Conservation (phyloP, 2,797 vertebrate genomes). For the Microchirus variegatus region DNA sequence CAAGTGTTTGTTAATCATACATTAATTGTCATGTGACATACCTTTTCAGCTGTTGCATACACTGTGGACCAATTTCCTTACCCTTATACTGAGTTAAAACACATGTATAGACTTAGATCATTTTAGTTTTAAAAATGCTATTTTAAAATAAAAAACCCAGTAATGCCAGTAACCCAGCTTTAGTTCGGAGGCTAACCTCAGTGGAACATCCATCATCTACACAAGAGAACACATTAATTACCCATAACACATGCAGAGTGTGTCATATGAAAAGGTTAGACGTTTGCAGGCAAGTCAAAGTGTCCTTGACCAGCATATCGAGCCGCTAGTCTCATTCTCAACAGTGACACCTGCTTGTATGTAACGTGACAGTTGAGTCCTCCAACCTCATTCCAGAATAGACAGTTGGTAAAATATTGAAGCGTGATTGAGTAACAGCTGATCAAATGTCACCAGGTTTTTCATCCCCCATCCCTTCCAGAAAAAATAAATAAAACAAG, state of each 20-base stretch:
- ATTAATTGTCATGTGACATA: no score
- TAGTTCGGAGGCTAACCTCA: no score
- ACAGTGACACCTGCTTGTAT: constrained; percentile 17
- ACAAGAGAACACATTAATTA: constrained; percentile 53
- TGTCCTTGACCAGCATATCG: constrained; percentile 42
- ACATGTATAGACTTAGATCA: no score
- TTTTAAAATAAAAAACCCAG: no score
- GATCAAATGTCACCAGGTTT: constrained; percentile 4
- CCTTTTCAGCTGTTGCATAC: no score
- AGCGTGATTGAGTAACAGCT: constrained; percentile 15
- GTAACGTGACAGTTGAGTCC: constrained; percentile 16
- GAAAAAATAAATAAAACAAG: no score
- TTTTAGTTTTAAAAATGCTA: no score
- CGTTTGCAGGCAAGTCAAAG: constrained; percentile 24
- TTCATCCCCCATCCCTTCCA: neutral
- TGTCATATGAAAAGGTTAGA: constrained; percentile 45
- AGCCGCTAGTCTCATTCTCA: constrained; percentile 4
- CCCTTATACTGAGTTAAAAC: no score
- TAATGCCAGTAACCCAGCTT: no score
- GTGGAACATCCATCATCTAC: neutral
- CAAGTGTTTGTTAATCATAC: no score
- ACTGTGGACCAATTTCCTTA: no score
- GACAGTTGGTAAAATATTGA: constrained; percentile 11
- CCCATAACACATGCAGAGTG: constrained; percentile 38
- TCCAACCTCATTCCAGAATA: constrained; percentile 6